These are phyloP conservation scores for Cyphomyrus plagiostoma DNA, from an alignment of 2,113 vertebrate species.

Conservation along the genomic window DNA sequence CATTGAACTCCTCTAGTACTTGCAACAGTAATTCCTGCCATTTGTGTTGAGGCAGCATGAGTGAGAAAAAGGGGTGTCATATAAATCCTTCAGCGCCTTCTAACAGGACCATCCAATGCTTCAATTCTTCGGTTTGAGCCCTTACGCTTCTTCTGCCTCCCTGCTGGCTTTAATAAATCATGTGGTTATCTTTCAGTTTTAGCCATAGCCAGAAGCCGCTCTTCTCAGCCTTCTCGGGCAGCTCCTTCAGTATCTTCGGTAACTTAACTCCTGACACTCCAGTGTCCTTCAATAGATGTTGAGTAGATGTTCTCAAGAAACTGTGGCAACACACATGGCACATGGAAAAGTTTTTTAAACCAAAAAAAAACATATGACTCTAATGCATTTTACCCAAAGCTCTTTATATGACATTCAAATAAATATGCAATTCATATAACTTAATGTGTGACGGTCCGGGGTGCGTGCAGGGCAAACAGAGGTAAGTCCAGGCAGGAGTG, in stretches of 20 bases:
- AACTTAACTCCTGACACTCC: not conserved
- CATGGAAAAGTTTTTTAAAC: not conserved
- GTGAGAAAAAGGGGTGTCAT: not conserved
- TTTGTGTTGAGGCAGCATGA: not conserved
- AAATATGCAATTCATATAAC: not conserved
- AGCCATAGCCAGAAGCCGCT: not conserved
- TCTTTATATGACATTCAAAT: not conserved
- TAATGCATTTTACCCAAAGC: not conserved
- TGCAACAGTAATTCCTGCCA: not conserved
- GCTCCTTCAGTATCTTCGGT: not conserved
- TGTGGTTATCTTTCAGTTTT: not conserved
- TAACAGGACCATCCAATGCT: not conserved
- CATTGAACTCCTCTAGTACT: not conserved
- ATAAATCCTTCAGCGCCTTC: not conserved
- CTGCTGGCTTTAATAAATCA: not conserved
- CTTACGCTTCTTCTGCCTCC: not conserved
- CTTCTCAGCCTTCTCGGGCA: not conserved
- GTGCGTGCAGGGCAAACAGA: too few relatives aligned
- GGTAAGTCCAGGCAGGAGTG: too few relatives aligned
- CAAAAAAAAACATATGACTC: not conserved
- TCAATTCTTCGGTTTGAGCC: not conserved
- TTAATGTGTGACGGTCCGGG: not conserved
- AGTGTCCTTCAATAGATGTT: not conserved
- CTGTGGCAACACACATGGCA: not conserved
- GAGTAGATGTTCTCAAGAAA: not conserved